phyloP scores from a whole-genome alignment of 2,113 vertebrate genomes.

The Collichthys lucidus region DNA sequence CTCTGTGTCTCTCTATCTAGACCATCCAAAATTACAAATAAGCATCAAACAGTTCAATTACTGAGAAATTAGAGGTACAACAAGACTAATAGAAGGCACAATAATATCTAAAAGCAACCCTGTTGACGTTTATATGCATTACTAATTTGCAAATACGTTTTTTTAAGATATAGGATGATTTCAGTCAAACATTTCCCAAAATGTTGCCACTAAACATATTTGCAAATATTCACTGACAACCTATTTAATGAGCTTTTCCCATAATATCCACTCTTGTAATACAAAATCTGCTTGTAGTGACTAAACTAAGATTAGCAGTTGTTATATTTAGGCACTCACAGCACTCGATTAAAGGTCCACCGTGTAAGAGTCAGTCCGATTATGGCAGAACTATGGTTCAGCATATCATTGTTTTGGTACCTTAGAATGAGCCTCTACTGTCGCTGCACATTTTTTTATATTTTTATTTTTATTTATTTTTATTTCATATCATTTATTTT shows the following conservation, averaged over 20 bases:
- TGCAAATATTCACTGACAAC: not conserved
- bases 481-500: no score
- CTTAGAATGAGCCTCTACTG: no score
- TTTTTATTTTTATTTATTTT: no score
- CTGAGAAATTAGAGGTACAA: no score
- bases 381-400: no score
- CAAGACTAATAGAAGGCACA: not conserved
- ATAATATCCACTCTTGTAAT: not conserved
- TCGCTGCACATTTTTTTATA: no score
- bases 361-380: no score
- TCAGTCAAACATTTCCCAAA: not conserved
- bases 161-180: not conserved
- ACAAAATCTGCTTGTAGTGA: not conserved
- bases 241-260: not conserved
- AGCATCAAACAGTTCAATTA: not conserved
- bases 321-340: not conserved
- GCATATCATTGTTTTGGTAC: no score
- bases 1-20: constrained; percentile 78
- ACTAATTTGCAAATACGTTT: not conserved
- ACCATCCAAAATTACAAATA: constrained; percentile 70
- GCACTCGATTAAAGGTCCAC: no score
- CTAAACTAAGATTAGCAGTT: not conserved
- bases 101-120: not conserved
- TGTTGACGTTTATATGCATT: not conserved
- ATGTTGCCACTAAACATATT: not conserved